phyloP scores from a whole-genome alignment of 2,888 invertebrate species.

The Brachyopa scutellaris region DNA sequence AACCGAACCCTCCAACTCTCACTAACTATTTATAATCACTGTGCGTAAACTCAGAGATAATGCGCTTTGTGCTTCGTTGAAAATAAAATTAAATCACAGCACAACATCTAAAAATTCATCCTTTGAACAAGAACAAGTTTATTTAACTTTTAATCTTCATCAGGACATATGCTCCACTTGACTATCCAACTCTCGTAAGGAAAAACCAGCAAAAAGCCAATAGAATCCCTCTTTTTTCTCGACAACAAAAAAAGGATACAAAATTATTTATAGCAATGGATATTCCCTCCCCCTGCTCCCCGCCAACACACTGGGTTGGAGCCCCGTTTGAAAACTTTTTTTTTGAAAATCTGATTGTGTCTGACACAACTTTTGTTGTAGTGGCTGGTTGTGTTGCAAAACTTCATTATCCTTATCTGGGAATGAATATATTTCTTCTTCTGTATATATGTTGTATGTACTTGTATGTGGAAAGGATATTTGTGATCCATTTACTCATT shows the following conservation, averaged over 20 bases:
- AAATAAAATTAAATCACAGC: slow-evolving; percentile 66
- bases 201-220: slow-evolving; percentile 20
- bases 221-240: slow-evolving; percentile 19
- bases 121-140: slow-evolving; percentile 69
- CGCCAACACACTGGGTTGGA: background rate
- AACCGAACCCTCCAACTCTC: too few relatives aligned
- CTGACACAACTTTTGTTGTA: slow-evolving; percentile 63
- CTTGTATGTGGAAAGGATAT: slow-evolving; percentile 11
- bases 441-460: background rate
- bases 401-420: slow-evolving; percentile 64
- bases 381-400: slow-evolving; percentile 53
- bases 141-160: slow-evolving; percentile 70
- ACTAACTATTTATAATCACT: slow-evolving; percentile 66
- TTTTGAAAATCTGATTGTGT: slow-evolving; percentile 57
- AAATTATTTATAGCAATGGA: slow-evolving; percentile 21
- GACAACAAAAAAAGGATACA: slow-evolving; percentile 38
- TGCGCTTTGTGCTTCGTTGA: slow-evolving; percentile 50
- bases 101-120: slow-evolving; percentile 55
- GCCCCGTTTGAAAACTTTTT: slow-evolving; percentile 28
- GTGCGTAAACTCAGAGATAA: slow-evolving; percentile 58
- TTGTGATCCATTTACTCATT: slow-evolving; percentile 2
- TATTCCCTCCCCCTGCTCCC: too few relatives aligned
- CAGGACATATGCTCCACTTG: slow-evolving; percentile 65
- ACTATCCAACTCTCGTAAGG: slow-evolving; percentile 15
- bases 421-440: slow-evolving; percentile 1